Evolutionary conservation across 2,113 vertebrate genomes (phyloP), one percentile per base, ranked within the genome.

Genomic region (Anarrhichthys ocellatus): DNA sequence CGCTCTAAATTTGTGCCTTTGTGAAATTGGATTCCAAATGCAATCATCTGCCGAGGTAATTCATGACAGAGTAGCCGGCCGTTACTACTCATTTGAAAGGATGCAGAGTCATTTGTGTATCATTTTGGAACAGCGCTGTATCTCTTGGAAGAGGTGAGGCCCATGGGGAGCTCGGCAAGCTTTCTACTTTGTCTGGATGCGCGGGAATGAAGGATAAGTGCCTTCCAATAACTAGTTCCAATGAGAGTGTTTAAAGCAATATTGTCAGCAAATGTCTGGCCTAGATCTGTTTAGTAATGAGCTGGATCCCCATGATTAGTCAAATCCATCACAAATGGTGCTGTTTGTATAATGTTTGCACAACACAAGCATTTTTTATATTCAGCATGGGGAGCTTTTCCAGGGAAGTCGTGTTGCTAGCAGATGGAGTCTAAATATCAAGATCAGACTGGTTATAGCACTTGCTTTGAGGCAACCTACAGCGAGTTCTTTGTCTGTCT

Each of bases 41-140:
- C 88, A 94, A 94, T 95, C 92, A 94, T 90, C 88, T 83, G 65
- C 82, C 74, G 82, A 76, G 83, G 85, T 90, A 86, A 93, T 93
- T 92, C 83, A 77, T 42, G 82, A 87, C 76, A 84, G 75, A 84
- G 66, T 62, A 84, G 79, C 67, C 66, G 22, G 61, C 78, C 67
- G 13, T 78, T 88, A 80, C 84, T 69, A 77, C 79, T 93, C 83
- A 87, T 92, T 83, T 90, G 81, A 88, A 87, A 82, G 83, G 77
- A 89, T 83, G 80, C 88, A 69, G 62, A 84, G 78, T 87, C 70
- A 87, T 94, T 93, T 91, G 82, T 69, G 81, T 90, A 86, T 92
- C 81, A 86, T 87, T 92, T 89, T 68, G 77, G 66, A 87, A 72
- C 78, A 73, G 86, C 78, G 61, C 72, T 56, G 59, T 58, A 65